Base-by-base conservation (phyloP, 35 echinoderm and acorn worm species). In the Apostichopus japonicus region DNA sequence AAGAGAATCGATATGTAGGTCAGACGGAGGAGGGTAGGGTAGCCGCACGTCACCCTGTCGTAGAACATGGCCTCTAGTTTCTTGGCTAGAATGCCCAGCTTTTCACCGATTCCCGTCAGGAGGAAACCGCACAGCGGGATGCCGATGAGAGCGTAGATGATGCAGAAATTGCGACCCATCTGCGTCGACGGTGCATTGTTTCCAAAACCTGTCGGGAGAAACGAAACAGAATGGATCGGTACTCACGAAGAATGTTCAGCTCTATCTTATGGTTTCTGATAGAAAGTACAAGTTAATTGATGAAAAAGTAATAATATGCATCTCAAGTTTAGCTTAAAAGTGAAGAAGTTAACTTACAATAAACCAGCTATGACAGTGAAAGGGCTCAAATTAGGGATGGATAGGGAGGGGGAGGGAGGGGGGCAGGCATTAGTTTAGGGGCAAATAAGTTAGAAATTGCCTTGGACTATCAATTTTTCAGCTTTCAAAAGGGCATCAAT, bases 101-200 rank as follows among this genome's bases (percentile, higher is more conserved):
- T 93, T 5, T 94, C 78, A 11, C 91, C 93, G 13, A 99, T 76
- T 17, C 78, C 95, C 11, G 95, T 91, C 65, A 99, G 86, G 24
- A 99, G 76, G 53, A 99, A 87, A 73, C 97, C 95, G 54, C 95
- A 99, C 0, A 99, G 88, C 5, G 97, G 97, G 16, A 99, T 96
- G 6, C 97, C 97, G 55, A 99, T 95, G 54, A 99, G 79, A 56
- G 97, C 97, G 56, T 96, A 99, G 70, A 93, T 15, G 23, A 99
- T 94, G 78, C 92, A 93, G 72, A 99, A 99, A 8, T 90, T 62
- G 22, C 93, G 91, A 6, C 97, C 97, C 6, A 22, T 24, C 5
- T 83, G 57, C 10, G 95, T 96, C 6, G 62, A 71, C n/a, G 97
- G 97, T 0, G 97, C 90, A 13, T 96, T 99, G 59, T 96, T 91